phyloP scores from a whole-genome alignment of 2,888 invertebrate genomes.

The Hyalella azteca region DNA sequence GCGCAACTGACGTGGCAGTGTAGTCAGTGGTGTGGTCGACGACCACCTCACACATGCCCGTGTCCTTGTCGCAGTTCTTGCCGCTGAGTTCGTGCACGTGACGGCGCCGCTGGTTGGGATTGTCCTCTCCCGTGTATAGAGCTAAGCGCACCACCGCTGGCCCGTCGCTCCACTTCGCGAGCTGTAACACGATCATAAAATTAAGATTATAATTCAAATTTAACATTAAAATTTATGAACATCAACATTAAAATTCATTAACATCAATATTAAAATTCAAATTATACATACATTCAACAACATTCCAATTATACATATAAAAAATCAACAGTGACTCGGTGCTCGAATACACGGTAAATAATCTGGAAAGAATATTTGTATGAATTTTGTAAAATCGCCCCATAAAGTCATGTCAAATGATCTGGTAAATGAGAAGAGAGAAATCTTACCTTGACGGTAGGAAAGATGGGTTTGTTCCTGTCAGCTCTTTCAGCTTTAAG shows the following conservation, averaged over 20 bases:
- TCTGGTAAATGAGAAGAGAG: no score
- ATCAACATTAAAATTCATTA: no score
- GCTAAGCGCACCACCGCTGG: slow-evolving; percentile 69
- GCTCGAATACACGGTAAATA: no score
- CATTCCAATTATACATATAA: no score
- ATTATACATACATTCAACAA: no score
- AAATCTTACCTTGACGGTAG: slow-evolving; percentile 78
- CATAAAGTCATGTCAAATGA: no score
- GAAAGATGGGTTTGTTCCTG: slow-evolving; percentile 72
- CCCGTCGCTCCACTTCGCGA: slow-evolving; percentile 66
- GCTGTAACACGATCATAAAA: slow-evolving; percentile 63
- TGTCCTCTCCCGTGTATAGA: slow-evolving; percentile 56
- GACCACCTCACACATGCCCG: slow-evolving; percentile 57
- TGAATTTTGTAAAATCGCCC: no score
- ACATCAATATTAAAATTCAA: no score
- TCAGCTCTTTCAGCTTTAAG: slow-evolving; percentile 72
- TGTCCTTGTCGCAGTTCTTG: slow-evolving; percentile 57
- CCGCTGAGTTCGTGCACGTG: slow-evolving; percentile 59
- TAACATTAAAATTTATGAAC: no score
- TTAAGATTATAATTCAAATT: no score
- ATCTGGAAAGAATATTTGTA: no score
- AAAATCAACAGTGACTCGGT: no score
- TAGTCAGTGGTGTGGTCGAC: slow-evolving; percentile 56
- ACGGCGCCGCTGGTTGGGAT: slow-evolving; percentile 54
- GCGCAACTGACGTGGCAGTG: slow-evolving; percentile 58